Evolutionary conservation across 2,888 invertebrate species (phyloP).

Genomic region (Exocentrus adspersus): DNA sequence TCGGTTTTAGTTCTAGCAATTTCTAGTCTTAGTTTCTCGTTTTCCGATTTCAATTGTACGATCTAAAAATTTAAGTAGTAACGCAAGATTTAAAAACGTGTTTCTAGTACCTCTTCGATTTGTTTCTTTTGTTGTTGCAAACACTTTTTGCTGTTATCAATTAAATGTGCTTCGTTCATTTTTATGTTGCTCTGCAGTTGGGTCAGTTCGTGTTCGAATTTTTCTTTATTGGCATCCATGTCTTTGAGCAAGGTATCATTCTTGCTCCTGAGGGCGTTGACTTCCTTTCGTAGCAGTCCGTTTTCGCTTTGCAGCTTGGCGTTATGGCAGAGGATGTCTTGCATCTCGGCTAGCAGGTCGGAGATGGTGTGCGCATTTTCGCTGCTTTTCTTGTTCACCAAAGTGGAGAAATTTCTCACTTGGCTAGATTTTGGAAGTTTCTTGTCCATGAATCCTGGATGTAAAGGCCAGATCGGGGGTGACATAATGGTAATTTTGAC

Average conservation of each 20-base stretch:
- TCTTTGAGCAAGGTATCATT: constrained; percentile 31
- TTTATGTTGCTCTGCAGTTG: constrained; percentile 35
- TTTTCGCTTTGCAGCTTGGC: constrained; percentile 33
- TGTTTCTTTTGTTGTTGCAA: constrained; percentile 37
- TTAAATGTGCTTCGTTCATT: constrained; percentile 29
- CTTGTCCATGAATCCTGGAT: constrained; percentile 4
- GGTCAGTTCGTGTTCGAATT: constrained; percentile 35
- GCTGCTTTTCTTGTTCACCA: neutral
- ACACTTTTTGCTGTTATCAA: constrained; percentile 37
- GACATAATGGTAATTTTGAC: constrained; percentile 35
- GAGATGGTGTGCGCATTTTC: constrained; percentile 12
- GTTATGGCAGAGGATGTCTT: constrained; percentile 28
- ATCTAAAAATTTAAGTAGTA: constrained; percentile 27
- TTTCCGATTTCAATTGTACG: constrained; percentile 32
- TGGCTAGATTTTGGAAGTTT: constrained; percentile 8
- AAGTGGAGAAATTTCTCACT: constrained; percentile 9
- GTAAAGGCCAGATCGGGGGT: constrained; percentile 26
- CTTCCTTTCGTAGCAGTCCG: constrained; percentile 21
- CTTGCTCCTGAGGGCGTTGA: constrained; percentile 16
- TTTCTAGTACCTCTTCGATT: constrained; percentile 28
- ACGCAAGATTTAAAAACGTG: too few species aligned
- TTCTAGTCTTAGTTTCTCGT: constrained; percentile 30
- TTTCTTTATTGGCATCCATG: constrained; percentile 22
- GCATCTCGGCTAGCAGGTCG: constrained; percentile 26
- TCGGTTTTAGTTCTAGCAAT: constrained; percentile 18